Percentiles rank a stretch among this genome's conserved stretches.
These are phyloP conservation scores for Anguilla marmorata DNA, from an alignment of 2,797 vertebrate species.

Conservation along the genomic window DNA sequence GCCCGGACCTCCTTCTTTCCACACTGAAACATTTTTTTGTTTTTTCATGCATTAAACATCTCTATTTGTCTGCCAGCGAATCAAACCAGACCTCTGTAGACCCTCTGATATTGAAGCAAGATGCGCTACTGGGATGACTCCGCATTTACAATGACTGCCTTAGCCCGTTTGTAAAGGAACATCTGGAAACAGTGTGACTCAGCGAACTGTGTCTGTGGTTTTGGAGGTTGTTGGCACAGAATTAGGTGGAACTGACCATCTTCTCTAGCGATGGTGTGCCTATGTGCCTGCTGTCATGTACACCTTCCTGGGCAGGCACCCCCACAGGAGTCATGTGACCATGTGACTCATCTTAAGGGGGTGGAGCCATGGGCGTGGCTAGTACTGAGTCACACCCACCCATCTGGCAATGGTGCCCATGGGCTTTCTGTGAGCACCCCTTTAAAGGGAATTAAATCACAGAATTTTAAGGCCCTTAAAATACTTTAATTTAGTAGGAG, in stretches of 20 bases:
- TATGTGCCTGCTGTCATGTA: neutral
- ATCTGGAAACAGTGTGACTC: neutral
- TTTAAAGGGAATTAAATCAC: neutral
- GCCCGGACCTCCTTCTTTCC: too few species aligned
- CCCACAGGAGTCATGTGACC: neutral
- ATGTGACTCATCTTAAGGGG: neutral
- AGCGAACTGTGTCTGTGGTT: neutral
- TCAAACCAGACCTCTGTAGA: too few species aligned
- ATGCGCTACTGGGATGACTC: neutral
- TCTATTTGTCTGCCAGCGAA: too few species aligned
- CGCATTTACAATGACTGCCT: neutral
- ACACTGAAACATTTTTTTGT: too few species aligned
- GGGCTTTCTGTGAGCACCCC: neutral
- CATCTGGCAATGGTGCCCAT: neutral
- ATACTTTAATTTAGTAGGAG: too few species aligned
- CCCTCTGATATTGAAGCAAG: too few species aligned
- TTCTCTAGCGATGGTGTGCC: neutral
- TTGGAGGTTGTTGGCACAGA: neutral
- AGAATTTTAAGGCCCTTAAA: too few species aligned
- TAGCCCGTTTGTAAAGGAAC: neutral
- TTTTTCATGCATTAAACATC: too few species aligned
- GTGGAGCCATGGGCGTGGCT: neutral
- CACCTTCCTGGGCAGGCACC: neutral
- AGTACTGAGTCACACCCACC: neutral
- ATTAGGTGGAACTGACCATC: neutral